A percentile compares a stretch with the other conserved stretches of the same genome.
Conservation (phyloP, 2,797 vertebrate species). For the Onychomys arenicola region DNA sequence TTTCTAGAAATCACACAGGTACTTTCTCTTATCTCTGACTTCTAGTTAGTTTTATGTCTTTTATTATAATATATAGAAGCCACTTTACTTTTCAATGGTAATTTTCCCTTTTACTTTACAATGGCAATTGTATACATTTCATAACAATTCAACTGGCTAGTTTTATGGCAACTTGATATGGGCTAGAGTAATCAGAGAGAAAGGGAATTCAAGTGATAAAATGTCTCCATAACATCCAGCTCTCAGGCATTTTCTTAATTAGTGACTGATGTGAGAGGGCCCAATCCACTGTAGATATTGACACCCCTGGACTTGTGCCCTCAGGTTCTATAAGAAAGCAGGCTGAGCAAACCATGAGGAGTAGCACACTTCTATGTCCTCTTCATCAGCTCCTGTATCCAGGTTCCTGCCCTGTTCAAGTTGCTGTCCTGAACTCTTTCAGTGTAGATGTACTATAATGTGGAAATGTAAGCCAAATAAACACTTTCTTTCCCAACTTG, state of each 20-base stretch:
- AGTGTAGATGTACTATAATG: not conserved
- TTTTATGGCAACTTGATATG: not conserved
- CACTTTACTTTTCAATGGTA: not conserved
- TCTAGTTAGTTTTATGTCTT: not conserved
- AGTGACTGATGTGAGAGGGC: not conserved
- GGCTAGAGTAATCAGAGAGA: not conserved
- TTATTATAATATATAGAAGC: not conserved
- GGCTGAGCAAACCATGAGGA: not conserved
- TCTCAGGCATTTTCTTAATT: not conserved
- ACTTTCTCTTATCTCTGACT: not conserved
- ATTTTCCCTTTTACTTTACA: not conserved
- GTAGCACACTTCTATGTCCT: no score
- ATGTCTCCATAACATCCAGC: not conserved
- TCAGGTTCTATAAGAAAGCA: not conserved
- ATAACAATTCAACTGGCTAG: not conserved
- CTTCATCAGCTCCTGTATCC: not conserved
- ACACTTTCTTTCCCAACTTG: not conserved
- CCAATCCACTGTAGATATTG: not conserved
- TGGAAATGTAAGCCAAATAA: not conserved
- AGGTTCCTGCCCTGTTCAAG: not conserved
- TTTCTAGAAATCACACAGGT: not conserved
- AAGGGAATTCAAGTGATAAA: not conserved
- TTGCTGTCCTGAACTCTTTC: not conserved
- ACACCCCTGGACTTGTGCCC: no score
- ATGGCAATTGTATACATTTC: not conserved